Percentiles rank a stretch among this genome's conserved stretches.
Conservation (phyloP, 2,888 invertebrate species). For the Dryomyza anilis region DNA sequence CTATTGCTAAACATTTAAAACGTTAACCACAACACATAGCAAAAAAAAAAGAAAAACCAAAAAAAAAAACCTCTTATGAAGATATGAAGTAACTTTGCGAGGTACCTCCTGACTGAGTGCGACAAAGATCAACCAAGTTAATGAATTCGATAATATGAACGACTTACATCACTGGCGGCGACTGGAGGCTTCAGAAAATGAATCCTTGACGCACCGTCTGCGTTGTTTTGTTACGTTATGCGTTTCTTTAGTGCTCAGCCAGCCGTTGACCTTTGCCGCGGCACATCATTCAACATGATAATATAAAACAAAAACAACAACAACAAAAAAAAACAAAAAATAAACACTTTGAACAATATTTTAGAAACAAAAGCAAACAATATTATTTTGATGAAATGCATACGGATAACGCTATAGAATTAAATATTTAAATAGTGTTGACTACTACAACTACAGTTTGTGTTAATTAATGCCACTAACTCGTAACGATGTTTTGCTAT, state of each 20-base stretch:
- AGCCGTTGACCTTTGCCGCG: too few relatives aligned
- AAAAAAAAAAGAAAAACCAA: conserved; percentile 26
- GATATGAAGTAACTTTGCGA: conserved; percentile 33
- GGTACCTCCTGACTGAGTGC: conserved; percentile 31
- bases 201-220: neutral
- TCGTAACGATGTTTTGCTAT: neutral
- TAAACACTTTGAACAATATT: conserved; percentile 5
- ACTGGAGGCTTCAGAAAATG: too few relatives aligned
- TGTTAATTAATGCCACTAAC: too few relatives aligned
- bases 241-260: conserved; percentile 25
- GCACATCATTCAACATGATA: neutral
- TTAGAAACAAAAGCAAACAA: conserved; percentile 6
- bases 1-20: conserved; percentile 40
- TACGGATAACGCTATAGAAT: too few relatives aligned
- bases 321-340: too few relatives aligned
- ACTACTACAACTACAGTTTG: too few relatives aligned
- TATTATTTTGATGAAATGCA: conserved; percentile 12
- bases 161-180: too few relatives aligned
- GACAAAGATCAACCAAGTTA: conserved; percentile 29
- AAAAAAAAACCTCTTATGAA: conserved; percentile 33
- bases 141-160: too few relatives aligned
- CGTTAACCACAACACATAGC: conserved; percentile 33
- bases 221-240: neutral
- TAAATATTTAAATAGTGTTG: too few relatives aligned
- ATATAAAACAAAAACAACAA: too few relatives aligned